phyloP scores from a whole-genome alignment of 2,888 invertebrate genomes.

The Morinoia aosen region DNA sequence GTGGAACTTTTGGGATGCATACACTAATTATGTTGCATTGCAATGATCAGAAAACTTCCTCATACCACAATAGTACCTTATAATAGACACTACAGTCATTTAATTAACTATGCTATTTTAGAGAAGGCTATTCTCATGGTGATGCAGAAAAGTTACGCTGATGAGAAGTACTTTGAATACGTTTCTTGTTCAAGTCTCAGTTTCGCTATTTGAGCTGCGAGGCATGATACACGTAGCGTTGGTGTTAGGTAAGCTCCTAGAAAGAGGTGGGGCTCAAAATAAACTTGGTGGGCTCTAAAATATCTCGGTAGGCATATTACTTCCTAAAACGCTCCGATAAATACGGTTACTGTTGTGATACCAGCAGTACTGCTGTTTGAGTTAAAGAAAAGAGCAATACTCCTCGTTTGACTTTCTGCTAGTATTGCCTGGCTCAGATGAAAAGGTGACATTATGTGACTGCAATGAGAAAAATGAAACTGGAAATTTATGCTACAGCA shows the following conservation, averaged over 20 bases:
- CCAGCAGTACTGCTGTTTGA: too few species aligned
- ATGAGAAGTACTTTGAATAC: not conserved
- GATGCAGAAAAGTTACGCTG: too few species aligned
- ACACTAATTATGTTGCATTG: not conserved
- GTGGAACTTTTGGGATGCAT: not conserved
- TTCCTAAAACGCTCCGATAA: not conserved
- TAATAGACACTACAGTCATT: too few species aligned
- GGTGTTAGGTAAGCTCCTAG: not conserved
- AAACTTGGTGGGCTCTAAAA: not conserved
- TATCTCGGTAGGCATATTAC: not conserved
- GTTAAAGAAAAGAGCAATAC: too few species aligned
- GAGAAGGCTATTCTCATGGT: too few species aligned
- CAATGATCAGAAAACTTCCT: not conserved
- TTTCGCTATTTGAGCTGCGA: not conserved
- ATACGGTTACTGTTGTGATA: too few species aligned
- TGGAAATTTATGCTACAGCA: too few species aligned
- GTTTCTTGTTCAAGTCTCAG: not conserved
- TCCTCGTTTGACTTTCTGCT: not conserved
- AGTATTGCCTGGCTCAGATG: not conserved
- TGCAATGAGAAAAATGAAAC: too few species aligned
- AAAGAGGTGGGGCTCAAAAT: not conserved
- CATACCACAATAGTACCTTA: not conserved
- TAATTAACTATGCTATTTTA: too few species aligned
- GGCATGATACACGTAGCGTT: too few species aligned
- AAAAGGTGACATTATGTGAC: not conserved